Evolutionary conservation across 2,888 invertebrate species (phyloP).

Genomic region (Hypomecis atomaria): DNA sequence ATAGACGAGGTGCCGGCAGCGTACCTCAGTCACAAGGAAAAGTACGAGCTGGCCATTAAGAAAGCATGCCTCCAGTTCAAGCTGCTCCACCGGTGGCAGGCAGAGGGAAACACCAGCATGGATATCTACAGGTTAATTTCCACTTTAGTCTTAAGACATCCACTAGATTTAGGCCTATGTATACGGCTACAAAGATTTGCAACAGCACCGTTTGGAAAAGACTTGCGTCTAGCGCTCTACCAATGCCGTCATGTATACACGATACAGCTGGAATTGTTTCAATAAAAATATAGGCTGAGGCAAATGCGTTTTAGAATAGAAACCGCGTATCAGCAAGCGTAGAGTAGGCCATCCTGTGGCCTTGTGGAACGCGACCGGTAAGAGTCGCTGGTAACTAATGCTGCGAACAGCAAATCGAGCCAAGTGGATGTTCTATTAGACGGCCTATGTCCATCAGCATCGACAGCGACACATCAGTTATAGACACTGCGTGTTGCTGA

Average conservation of each 20-base stretch:
- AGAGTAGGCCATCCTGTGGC: too few species aligned
- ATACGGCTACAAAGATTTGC: not conserved
- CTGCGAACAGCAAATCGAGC: too few species aligned
- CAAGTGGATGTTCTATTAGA: too few species aligned
- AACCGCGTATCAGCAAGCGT: too few species aligned
- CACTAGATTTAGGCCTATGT: too few species aligned
- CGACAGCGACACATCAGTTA: too few species aligned
- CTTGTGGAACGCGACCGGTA: too few species aligned
- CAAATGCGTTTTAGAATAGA: too few species aligned
- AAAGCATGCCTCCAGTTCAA: conserved; percentile 89
- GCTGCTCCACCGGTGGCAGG: conserved; percentile 88
- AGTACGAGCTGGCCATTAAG: conserved; percentile 91
- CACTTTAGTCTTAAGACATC: not conserved
- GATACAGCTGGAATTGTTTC: not conserved
- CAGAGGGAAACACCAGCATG: conserved; percentile 89
- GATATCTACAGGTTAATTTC: conserved; percentile 88
- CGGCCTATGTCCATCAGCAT: too few species aligned
- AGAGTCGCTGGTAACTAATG: too few species aligned
- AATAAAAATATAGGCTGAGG: not conserved
- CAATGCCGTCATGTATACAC: not conserved
- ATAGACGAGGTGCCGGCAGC: conserved; percentile 88
- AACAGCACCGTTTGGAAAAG: not conserved
- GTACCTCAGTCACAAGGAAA: conserved; percentile 93
- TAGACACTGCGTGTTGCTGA: too few species aligned
- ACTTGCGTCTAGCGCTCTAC: not conserved